These are phyloP conservation scores for Saturnia japonica DNA, from an alignment of 2,888 invertebrate species.

Conservation along the genomic window DNA sequence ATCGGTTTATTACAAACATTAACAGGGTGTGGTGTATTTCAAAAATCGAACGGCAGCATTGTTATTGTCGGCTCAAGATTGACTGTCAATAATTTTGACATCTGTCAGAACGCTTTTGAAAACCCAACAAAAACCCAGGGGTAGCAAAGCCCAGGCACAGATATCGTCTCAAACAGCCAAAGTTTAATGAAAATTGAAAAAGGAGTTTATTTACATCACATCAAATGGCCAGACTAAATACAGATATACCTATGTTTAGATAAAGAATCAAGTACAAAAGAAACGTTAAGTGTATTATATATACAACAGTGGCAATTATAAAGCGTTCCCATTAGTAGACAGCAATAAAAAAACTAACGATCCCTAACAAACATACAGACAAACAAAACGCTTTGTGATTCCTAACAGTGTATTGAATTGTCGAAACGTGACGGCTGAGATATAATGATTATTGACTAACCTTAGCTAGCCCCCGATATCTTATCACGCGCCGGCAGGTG, in stretches of 20 bases:
- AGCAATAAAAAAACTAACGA: conserved; percentile 57
- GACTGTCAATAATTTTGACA: background rate
- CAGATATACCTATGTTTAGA: conserved; percentile 42
- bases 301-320: conserved; percentile 31
- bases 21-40: conserved; percentile 11
- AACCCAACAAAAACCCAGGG: background rate
- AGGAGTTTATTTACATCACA: conserved; percentile 26
- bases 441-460: conserved; percentile 52
- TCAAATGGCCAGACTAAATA: conserved; percentile 41
- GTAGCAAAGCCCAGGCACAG: background rate
- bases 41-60: conserved; percentile 16
- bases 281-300: conserved; percentile 47
- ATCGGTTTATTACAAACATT: conserved; percentile 4
- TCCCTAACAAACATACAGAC: conserved; percentile 53
- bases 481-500: background rate
- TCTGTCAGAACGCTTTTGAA: background rate
- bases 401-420: conserved; percentile 65
- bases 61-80: no score
- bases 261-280: conserved; percentile 53
- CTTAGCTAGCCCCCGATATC: conserved; percentile 29
- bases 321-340: conserved; percentile 47
- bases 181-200: background rate
- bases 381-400: conserved; percentile 50
- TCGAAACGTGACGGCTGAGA: conserved; percentile 68
- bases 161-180: background rate